Evolutionary conservation across 2,888 invertebrate species (phyloP), one percentile per base, ranked within the genome.

Genomic region (Craniophora ligustri): DNA sequence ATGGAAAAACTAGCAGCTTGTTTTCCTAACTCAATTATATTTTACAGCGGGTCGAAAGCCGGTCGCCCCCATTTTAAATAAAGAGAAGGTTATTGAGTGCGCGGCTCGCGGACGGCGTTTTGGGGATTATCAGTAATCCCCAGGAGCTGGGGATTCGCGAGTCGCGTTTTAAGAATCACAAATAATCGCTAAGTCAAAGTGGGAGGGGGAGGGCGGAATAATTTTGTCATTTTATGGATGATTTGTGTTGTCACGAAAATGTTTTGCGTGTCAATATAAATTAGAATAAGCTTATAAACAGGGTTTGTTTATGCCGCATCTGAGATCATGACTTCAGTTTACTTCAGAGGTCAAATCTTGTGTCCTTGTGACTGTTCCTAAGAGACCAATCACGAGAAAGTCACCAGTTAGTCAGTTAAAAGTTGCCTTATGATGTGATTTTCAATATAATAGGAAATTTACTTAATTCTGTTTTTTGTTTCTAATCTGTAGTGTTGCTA

Each of bases 11-110:
- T 16, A 35, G 19, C 5, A 30, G 15, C 28, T 16, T 47, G 16
- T 23, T 18, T 35, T 38, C 31, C 35, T 51, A 40, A 64, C 49
- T 53, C 49, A 55, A 64, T 68, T 68, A 60, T 60, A 60, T 34
- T 55, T 44, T 42, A 31, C 35, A 15, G 44, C 39, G 39, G 57
- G 26, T 26, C 32, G 46, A 49, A 56, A 56, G 55, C 65, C 32
- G 16, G 8, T 21, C 48, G 50, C 19, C 32, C 46, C 53, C 53
- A 68, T 68, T 67, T 68, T 67, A 61, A 68, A 64, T 68, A 64
- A 62, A 53, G 48, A 34, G 53, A 41, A 47, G 53, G 60, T 56
- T 53, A 60, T 50, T 30, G 54, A 49, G 54, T 41, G 51, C 39
- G 28, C 38, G 60, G 49, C 42, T 49, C 46, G 58, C 23, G 55